These are phyloP conservation scores for Malaclemys terrapin DNA, from an alignment of 2,113 vertebrate genomes.

Conservation along the genomic window DNA sequence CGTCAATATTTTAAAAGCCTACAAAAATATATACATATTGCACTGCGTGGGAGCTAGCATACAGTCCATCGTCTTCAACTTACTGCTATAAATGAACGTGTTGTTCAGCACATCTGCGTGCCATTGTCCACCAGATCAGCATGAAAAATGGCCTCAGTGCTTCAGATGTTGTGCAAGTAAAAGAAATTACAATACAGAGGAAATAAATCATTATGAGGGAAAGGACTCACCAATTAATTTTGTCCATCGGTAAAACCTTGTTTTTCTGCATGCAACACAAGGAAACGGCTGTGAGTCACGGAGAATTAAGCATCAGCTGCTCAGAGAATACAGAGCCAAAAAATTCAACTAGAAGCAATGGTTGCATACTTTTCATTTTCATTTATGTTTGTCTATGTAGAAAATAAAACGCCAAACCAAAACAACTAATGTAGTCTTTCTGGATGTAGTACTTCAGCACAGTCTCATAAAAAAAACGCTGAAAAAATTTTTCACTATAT, in stretches of 20 bases:
- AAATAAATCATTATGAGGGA: slow-evolving; percentile 24
- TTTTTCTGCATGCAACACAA: neutral
- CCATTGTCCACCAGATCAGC: neutral
- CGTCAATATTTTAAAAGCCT: neutral
- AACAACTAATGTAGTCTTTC: neutral
- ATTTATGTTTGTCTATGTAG: neutral
- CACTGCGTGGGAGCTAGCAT: neutral
- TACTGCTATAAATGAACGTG: neutral
- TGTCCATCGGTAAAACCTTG: neutral
- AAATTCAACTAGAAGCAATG: neutral
- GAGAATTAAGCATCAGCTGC: slow-evolving; percentile 16
- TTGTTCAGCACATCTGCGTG: neutral
- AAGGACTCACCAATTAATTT: slow-evolving; percentile 21
- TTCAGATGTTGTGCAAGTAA: neutral
- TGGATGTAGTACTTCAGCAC: neutral
- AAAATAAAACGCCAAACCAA: neutral
- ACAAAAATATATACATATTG: neutral
- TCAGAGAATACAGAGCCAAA: neutral
- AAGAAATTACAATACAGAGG: neutral
- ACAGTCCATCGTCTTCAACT: neutral
- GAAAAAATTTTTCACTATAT: rapidly evolving
- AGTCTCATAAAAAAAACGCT: neutral
- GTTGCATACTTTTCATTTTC: neutral
- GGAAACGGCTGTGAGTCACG: neutral
- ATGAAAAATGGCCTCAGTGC: neutral